phyloP scores from a whole-genome alignment of 53 echinoderm and acorn worm species.

The Astropecten irregularis region DNA sequence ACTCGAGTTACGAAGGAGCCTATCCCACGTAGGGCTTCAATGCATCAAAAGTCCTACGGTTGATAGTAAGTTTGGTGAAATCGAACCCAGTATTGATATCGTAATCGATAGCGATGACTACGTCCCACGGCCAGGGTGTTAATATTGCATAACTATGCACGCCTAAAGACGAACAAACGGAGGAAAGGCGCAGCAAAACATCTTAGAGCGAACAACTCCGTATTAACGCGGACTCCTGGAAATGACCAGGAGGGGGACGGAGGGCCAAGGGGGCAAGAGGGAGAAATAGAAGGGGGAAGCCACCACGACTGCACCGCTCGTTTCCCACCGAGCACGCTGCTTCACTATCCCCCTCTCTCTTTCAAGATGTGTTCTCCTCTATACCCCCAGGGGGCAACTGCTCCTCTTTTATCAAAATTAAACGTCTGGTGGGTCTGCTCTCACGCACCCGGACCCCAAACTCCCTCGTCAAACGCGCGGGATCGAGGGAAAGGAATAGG shows the following conservation, averaged over 20 bases:
- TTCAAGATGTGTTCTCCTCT: not conserved
- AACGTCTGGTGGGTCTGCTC: conserved; percentile 43
- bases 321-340: too few relatives aligned
- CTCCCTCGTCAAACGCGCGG: too few relatives aligned
- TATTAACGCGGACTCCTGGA: conserved; percentile 40
- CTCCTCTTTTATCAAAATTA: conserved; percentile 43
- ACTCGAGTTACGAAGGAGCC: too few relatives aligned
- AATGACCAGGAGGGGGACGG: too few relatives aligned
- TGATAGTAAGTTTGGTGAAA: too few relatives aligned
- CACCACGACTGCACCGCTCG: not conserved
- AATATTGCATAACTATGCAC: conserved; percentile 50
- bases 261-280: too few relatives aligned
- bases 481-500: too few relatives aligned
- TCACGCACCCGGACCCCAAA: too few relatives aligned
- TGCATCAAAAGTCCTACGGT: too few relatives aligned
- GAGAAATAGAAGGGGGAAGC: not conserved
- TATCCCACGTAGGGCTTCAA: too few relatives aligned
- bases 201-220: conserved; percentile 11
- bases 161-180: conserved; percentile 37
- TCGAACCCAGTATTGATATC: conserved; percentile 9
- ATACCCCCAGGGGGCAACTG: not conserved
- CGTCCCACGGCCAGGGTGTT: not conserved
- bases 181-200: conserved; percentile 16
- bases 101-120: not conserved
- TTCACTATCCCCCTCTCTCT: not conserved